These are phyloP conservation scores for Artibeus jamaicensis DNA, from an alignment of 2,797 vertebrate species.

Conservation along the genomic window DNA sequence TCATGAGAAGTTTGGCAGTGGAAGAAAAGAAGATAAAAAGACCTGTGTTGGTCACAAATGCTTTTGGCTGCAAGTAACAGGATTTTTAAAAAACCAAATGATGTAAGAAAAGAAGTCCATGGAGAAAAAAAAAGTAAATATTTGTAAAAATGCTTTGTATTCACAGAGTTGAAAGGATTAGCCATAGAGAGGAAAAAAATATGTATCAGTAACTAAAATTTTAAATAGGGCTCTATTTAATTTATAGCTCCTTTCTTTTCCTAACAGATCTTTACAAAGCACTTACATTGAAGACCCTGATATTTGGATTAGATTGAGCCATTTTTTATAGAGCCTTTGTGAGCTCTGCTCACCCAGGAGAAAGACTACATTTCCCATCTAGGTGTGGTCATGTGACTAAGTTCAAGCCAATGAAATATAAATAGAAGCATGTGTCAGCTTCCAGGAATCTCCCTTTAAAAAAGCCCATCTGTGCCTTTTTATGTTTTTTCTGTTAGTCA, in stretches of 20 bases:
- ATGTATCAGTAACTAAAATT: neutral
- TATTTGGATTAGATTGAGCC: constrained; percentile 1
- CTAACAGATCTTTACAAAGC: constrained; percentile 24
- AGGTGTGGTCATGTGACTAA: neutral
- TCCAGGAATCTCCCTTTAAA: constrained; percentile 16
- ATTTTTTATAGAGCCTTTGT: constrained; percentile 20
- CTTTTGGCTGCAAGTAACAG: constrained; percentile 40
- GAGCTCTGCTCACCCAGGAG: neutral
- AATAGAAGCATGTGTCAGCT: neutral
- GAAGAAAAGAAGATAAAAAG: neutral
- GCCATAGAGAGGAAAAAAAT: neutral
- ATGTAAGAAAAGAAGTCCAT: constrained; percentile 2
- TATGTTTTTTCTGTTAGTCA: neutral
- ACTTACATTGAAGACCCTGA: neutral
- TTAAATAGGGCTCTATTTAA: constrained; percentile 22
- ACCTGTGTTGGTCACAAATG: neutral
- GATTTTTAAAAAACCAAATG: neutral
- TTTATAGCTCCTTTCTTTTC: neutral
- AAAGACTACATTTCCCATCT: neutral
- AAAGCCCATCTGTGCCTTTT: neutral
- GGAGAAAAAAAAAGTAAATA: constrained; percentile 10
- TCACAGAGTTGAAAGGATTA: constrained; percentile 27
- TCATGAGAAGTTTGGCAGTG: neutral
- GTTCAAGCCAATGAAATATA: neutral
- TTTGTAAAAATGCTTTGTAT: constrained; percentile 41